Base-by-base conservation (phyloP, 2,888 invertebrate genomes). In the Sialis fuliginosa region DNA sequence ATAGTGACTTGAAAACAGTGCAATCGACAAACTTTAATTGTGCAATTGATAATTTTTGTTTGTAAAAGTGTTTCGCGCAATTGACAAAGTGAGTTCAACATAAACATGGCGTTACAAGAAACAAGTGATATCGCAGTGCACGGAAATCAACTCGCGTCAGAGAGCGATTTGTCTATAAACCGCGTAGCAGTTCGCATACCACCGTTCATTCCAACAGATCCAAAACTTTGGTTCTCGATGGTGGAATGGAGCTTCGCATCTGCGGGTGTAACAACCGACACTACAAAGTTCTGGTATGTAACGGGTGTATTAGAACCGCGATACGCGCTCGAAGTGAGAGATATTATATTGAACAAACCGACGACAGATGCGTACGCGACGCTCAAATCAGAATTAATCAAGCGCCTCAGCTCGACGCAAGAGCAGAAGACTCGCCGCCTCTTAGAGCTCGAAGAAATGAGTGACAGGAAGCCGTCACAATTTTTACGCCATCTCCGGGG, bases 381-480 rank as follows among this genome's bases (percentile, higher is more conserved):
- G 6, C 22, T 60, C 1, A 59, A 58, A 48, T 30, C 35, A 1
- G 54, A 54, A 35, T 48, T 60, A 5, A 54, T 59, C 2, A 43
- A 39, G 12, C 40, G 40, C 6, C 40, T 39, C 40, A 12, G 40
- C 6, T 7, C 12, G 6, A 9, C 40, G 12, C 40, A 39, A 39
- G 40, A 6, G 33, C 2, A 39, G 8, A 31, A 31, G 22, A 39
- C 41, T n/a, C 44, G 48, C 42, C 46, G 47, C 46, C 49, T 49
- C 49, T 47, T 49, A 50, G 50, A 50, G 49, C 47, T 47, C 48
- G 48, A 49, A 48, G 49, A 8, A 10, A 39, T 39, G 12, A 10
- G 40, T 9, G 51, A 54, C 47, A 41, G 54, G n/a, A 54, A 49
- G 35, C 56, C 57, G 6, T 54, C 56, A 1, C 56, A 58, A 44